Percentiles rank a stretch among this genome's conserved stretches.
Conservation (phyloP, 2,888 invertebrate genomes). For the Stictocephala bisonia region DNA sequence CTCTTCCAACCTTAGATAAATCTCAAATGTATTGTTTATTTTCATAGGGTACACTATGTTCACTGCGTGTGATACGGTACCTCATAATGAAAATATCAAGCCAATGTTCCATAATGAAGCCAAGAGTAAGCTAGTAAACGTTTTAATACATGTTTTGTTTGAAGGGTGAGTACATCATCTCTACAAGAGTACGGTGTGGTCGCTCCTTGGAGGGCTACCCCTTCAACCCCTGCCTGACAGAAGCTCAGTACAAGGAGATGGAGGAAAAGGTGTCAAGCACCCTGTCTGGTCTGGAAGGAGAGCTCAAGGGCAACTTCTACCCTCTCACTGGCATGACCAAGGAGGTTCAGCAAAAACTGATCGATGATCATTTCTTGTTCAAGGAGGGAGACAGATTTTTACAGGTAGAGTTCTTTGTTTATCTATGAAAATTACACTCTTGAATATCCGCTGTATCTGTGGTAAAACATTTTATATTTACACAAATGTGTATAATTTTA, state of each 20-base stretch:
- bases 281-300: constrained; percentile 84
- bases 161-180: constrained; percentile 87
- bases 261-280: constrained; percentile 88
- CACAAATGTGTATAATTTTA: too few species aligned
- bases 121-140: neutral
- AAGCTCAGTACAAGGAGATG: constrained; percentile 98
- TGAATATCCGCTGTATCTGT: too few species aligned
- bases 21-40: too few species aligned
- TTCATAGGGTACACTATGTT: too few species aligned
- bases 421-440: too few species aligned
- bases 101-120: too few species aligned
- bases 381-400: constrained; percentile 95
- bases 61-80: too few species aligned
- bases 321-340: constrained; percentile 97
- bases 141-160: constrained; percentile 22
- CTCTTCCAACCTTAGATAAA: too few species aligned
- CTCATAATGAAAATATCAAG: too few species aligned
- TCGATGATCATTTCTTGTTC: constrained; percentile 98
- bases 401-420: too few species aligned
- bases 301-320: constrained; percentile 95
- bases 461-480: too few species aligned
- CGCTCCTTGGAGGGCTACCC: constrained; percentile 95
- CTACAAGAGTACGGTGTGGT: constrained; percentile 96
- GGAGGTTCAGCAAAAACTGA: constrained; percentile 94
- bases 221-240: constrained; percentile 97